These are phyloP conservation scores for Lycocerus yunnanus DNA, from an alignment of 2,888 invertebrate species.

Conservation along the genomic window DNA sequence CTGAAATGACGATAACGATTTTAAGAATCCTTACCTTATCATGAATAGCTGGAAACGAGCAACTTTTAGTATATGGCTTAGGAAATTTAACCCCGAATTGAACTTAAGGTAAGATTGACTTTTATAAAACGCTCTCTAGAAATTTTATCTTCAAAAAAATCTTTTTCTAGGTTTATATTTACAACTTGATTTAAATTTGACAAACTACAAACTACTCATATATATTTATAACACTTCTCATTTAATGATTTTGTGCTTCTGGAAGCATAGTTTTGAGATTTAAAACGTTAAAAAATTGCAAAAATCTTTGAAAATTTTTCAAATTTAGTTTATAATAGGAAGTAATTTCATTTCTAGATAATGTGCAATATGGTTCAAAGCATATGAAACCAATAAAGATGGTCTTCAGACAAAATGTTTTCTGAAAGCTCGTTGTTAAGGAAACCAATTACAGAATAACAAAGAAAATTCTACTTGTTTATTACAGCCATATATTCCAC, in stretches of 20 bases:
- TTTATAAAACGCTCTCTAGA: background rate
- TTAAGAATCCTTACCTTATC: conserved; percentile 38
- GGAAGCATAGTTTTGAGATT: background rate
- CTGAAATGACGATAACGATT: conserved; percentile 39
- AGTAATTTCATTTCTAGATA: conserved; percentile 18
- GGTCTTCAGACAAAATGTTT: conserved; percentile 24
- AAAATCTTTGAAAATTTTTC: background rate
- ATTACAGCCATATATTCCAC: conserved; percentile 23
- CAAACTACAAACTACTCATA: background rate
- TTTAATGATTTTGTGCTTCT: background rate
- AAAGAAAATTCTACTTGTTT: conserved; percentile 26
- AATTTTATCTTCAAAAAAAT: background rate
- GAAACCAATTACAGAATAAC: conserved; percentile 27
- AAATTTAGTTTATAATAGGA: conserved; percentile 14
- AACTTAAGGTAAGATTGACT: background rate
- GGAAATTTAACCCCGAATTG: conserved; percentile 30
- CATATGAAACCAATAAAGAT: conserved; percentile 25
- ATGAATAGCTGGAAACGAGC: conserved; percentile 39
- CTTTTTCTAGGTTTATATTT: background rate
- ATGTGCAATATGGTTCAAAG: conserved; percentile 19
- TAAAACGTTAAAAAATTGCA: background rate
- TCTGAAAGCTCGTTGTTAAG: conserved; percentile 22
- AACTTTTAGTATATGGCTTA: conserved; percentile 31
- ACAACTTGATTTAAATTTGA: background rate
- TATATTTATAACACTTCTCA: background rate